Conservation (phyloP, 2,888 invertebrate genomes). For the Rhaphigaster nebulosa region DNA sequence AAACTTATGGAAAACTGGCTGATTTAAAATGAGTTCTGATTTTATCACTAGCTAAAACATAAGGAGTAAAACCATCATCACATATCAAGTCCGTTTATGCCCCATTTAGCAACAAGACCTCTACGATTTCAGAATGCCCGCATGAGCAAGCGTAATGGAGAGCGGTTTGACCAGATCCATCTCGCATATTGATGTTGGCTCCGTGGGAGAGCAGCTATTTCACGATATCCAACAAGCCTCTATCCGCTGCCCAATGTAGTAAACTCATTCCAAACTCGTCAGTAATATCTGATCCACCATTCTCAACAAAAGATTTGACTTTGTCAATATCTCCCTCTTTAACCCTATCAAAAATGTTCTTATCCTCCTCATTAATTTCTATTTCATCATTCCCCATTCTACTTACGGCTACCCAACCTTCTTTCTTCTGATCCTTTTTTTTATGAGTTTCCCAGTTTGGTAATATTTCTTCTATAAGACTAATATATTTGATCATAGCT, state of each 20-base stretch:
- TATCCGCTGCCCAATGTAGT: constrained; percentile 93
- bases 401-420: constrained; percentile 78
- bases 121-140: constrained; percentile 80
- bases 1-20: constrained; percentile 55
- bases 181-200: constrained; percentile 77
- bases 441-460: constrained; percentile 72
- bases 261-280: constrained; percentile 85
- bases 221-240: constrained; percentile 79
- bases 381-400: constrained; percentile 71
- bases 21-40: constrained; percentile 50
- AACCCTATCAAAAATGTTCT: constrained; percentile 79
- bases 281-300: constrained; percentile 65
- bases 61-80: constrained; percentile 61
- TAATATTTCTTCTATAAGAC: constrained; percentile 75
- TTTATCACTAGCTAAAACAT: constrained; percentile 60
- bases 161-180: constrained; percentile 83
- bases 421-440: constrained; percentile 43
- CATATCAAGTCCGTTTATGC: constrained; percentile 71
- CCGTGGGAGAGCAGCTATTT: constrained; percentile 75
- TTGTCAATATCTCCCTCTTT: constrained; percentile 77
- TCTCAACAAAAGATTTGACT: constrained; percentile 67
- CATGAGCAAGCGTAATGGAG: constrained; percentile 90
- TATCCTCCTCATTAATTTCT: constrained; percentile 72
- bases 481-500: constrained; percentile 83
- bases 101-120: constrained; percentile 77